These are phyloP conservation scores for Falco rusticolus DNA, from an alignment of 2,797 vertebrate genomes.

Conservation along the genomic window DNA sequence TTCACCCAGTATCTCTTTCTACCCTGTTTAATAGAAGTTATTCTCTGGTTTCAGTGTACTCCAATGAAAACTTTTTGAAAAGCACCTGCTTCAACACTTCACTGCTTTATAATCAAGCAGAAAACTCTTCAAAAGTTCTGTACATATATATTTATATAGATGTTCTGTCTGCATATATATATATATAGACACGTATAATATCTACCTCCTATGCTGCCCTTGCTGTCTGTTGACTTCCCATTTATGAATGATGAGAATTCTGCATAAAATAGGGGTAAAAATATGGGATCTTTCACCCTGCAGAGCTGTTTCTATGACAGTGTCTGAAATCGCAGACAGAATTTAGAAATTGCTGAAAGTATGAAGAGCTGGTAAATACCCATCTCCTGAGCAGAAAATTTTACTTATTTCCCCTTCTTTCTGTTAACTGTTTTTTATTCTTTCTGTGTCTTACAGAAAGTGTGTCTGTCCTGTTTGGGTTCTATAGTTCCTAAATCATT, in stretches of 20 bases:
- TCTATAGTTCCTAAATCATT: neutral
- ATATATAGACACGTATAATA: neutral
- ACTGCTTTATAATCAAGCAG: neutral
- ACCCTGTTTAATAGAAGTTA: neutral
- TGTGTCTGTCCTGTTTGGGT: neutral
- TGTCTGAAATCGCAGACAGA: neutral
- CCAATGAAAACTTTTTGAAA: neutral
- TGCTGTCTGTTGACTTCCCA: neutral
- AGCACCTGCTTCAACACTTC: neutral
- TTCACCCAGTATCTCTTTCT: neutral
- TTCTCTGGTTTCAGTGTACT: neutral
- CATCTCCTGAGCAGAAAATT: neutral
- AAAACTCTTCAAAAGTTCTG: neutral
- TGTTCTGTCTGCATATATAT: neutral
- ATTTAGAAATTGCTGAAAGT: slow-evolving; percentile 1
- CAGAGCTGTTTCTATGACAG: neutral
- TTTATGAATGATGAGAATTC: neutral
- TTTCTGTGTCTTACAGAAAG: neutral
- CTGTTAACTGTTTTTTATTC: neutral
- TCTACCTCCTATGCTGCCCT: neutral
- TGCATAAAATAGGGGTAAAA: neutral
- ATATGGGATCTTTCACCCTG: neutral
- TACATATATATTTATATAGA: neutral
- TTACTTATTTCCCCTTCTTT: neutral
- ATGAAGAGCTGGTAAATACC: neutral